phyloP scores from a whole-genome alignment of 2,888 invertebrate species.

The Miltochrista miniata region DNA sequence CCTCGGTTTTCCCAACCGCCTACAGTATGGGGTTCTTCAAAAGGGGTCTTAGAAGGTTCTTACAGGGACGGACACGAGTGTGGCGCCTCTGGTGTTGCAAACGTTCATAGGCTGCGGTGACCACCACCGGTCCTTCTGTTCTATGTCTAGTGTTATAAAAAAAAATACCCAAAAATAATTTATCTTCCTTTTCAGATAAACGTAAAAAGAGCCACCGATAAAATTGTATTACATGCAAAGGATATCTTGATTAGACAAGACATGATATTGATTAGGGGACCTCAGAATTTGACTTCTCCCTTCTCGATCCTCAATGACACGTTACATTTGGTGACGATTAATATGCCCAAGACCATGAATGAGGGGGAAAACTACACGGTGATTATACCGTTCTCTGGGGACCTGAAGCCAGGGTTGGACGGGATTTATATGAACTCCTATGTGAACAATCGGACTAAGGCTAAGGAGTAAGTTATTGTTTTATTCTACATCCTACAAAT shows the following conservation, averaged over 20 bases:
- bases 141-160: too few species aligned
- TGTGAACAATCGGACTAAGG: constrained; percentile 71
- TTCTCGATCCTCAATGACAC: constrained; percentile 68
- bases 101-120: too few species aligned
- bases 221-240: constrained; percentile 87
- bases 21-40: too few species aligned
- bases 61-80: too few species aligned
- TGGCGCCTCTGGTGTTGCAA: too few species aligned
- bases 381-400: constrained; percentile 84
- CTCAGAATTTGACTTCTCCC: constrained; percentile 37
- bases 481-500: too few species aligned
- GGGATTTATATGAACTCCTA: constrained; percentile 90
- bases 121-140: too few species aligned
- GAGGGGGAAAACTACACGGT: constrained; percentile 79
- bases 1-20: too few species aligned
- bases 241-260: constrained; percentile 80
- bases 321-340: constrained; percentile 85
- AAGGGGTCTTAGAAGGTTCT: too few species aligned
- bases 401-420: constrained; percentile 84
- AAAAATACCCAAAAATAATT: too few species aligned
- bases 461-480: constrained; percentile 61
- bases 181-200: constrained; percentile 65
- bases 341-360: constrained; percentile 70
- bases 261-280: constrained; percentile 44
- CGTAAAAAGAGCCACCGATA: constrained; percentile 78